A percentile compares a stretch with the other conserved stretches of the same genome.
phyloP scores from a whole-genome alignment of 2,113 vertebrate species.

The Odocoileus hemionus region DNA sequence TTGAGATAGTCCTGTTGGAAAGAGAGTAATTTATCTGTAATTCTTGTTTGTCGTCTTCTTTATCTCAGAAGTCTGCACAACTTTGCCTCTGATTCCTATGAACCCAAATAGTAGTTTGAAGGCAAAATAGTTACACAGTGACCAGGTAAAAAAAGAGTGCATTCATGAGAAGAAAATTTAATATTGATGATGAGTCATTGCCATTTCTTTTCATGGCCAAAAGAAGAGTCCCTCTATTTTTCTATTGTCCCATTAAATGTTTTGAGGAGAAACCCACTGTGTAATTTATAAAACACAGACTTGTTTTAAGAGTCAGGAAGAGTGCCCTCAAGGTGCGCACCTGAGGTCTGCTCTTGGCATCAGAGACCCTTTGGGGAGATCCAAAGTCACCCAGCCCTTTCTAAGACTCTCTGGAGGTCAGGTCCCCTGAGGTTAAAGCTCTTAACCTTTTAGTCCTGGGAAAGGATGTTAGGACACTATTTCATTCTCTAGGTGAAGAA shows the following conservation, averaged over 20 bases:
- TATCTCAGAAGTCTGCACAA: not conserved
- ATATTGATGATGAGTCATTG: not conserved
- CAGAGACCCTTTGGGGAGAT: not conserved
- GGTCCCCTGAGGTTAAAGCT: not conserved
- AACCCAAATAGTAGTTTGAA: not conserved
- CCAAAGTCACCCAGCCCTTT: not conserved
- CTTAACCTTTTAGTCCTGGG: not conserved
- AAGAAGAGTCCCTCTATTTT: not conserved
- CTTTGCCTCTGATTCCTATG: not conserved
- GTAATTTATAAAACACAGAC: not conserved
- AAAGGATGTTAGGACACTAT: not conserved
- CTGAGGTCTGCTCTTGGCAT: not conserved
- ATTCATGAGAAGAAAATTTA: not conserved
- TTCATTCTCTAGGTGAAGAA: not conserved
- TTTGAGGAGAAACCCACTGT: not conserved
- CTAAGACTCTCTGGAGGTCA: not conserved
- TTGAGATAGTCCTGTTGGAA: constrained; percentile 78
- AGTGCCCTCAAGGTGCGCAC: not conserved
- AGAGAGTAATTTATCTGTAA: not conserved
- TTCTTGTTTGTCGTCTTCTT: not conserved
- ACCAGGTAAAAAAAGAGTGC: not conserved
- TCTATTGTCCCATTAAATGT: not conserved
- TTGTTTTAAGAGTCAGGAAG: not conserved
- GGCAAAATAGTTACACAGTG: not conserved
- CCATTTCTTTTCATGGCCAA: not conserved